A percentile compares a stretch with the other conserved stretches of the same genome.
phyloP scores from a whole-genome alignment of 2,797 vertebrate species.

The Arctocebus calabarensis region DNA sequence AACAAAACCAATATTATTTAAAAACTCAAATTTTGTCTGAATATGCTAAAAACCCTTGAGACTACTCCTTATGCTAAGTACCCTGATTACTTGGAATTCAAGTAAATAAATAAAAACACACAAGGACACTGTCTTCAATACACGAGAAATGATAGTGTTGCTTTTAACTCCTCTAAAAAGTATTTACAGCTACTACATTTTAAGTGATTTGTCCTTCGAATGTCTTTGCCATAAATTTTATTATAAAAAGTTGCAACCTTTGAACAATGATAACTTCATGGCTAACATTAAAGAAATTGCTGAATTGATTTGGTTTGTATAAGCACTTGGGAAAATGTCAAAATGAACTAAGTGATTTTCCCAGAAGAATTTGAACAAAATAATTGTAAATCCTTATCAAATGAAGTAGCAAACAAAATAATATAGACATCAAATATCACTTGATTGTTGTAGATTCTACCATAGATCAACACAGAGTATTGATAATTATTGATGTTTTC shows the following conservation, averaged over 20 bases:
- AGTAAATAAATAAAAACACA: not conserved
- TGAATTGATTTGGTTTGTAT: not conserved
- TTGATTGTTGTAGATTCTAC: not conserved
- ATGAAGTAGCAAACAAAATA: not conserved
- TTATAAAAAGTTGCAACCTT: not conserved
- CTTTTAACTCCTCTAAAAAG: not conserved
- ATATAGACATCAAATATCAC: not conserved
- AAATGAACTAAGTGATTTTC: not conserved
- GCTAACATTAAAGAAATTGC: not conserved
- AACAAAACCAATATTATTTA: not conserved
- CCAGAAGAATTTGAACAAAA: not conserved
- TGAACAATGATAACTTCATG: not conserved
- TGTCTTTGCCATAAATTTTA: not conserved
- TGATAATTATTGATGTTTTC: not conserved
- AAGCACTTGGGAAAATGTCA: not conserved
- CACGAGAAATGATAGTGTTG: not conserved
- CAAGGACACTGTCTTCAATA: not conserved
- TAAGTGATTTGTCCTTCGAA: not conserved
- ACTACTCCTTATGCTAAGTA: not conserved
- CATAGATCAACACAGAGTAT: not conserved
- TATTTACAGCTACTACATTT: not conserved
- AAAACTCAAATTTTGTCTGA: not conserved
- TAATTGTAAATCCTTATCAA: not conserved
- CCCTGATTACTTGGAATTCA: constrained; percentile 1
- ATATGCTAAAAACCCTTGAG: not conserved